Conservation (phyloP, 2,888 invertebrate species). For the Drosophila macrothrix region DNA sequence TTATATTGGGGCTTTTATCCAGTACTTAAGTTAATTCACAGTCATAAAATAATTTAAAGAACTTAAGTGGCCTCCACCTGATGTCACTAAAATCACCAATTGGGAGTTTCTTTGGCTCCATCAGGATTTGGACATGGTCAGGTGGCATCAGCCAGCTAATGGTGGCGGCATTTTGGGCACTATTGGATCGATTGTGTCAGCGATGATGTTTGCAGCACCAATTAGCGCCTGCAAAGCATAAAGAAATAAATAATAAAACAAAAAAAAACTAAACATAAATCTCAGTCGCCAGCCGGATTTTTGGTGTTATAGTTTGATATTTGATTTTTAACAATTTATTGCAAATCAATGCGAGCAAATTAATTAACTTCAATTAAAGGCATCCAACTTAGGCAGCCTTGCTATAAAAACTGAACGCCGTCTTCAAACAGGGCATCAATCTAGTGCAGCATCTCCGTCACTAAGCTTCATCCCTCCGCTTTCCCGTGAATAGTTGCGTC, state of each 20-base stretch:
- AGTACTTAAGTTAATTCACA: slow-evolving; percentile 6
- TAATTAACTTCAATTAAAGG: slow-evolving; percentile 82
- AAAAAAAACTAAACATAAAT: slow-evolving; percentile 10
- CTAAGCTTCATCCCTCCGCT: slow-evolving; percentile 38
- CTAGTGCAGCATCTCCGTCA: slow-evolving; percentile 61
- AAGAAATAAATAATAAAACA: not conserved
- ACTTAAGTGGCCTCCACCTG: not conserved
- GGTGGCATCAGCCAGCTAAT: slow-evolving; percentile 38
- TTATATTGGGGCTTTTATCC: not conserved
- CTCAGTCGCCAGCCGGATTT: slow-evolving; percentile 66
- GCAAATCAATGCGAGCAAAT: slow-evolving; percentile 73
- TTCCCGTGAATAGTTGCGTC: not conserved
- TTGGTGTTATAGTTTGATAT: slow-evolving; percentile 60
- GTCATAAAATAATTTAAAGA: not conserved
- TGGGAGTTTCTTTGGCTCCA: not conserved
- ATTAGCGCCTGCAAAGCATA: slow-evolving; percentile 70
- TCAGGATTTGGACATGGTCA: slow-evolving; percentile 15
- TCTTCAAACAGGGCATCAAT: slow-evolving; percentile 56
- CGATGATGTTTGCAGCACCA: slow-evolving; percentile 55
- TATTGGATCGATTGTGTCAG: slow-evolving; percentile 47
- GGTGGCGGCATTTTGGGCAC: slow-evolving; percentile 27
- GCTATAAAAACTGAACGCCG: slow-evolving; percentile 64
- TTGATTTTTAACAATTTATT: slow-evolving; percentile 63
- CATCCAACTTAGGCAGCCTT: slow-evolving; percentile 6
- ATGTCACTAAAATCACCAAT: not conserved